phyloP scores from a whole-genome alignment of 2,888 invertebrate species.

The Polydesmus complanatus region DNA sequence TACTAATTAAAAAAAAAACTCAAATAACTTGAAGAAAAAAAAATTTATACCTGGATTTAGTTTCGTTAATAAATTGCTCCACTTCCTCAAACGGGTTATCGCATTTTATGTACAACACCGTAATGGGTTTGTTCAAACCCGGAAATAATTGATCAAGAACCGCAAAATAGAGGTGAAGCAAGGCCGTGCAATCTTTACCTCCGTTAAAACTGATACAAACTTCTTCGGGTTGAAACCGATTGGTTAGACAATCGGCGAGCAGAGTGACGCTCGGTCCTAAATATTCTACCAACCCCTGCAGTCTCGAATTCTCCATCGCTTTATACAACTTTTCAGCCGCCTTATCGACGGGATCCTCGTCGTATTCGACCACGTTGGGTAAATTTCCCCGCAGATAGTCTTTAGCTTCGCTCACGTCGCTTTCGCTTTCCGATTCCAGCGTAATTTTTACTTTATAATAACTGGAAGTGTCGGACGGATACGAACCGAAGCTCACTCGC shows the following conservation, averaged over 20 bases:
- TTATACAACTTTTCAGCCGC: conserved; percentile 22
- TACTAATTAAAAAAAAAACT: not conserved
- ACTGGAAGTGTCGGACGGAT: conserved; percentile 39
- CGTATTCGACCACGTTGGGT: conserved; percentile 36
- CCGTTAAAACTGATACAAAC: conserved; percentile 91
- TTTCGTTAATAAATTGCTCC: conserved; percentile 58
- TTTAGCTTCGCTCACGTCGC: conserved; percentile 31
- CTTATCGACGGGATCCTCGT: conserved; percentile 30
- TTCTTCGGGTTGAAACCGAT: conserved; percentile 49
- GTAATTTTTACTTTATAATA: conserved; percentile 41
- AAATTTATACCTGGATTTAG: not conserved
- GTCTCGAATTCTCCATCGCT: not conserved
- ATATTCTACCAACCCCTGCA: conserved; percentile 19
- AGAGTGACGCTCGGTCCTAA: conserved; percentile 29
- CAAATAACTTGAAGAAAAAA: conserved; percentile 1
- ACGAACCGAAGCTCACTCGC: conserved; percentile 43
- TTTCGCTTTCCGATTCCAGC: conserved; percentile 35
- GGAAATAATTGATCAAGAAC: conserved; percentile 31
- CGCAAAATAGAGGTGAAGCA: conserved; percentile 55
- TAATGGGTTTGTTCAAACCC: conserved; percentile 29
- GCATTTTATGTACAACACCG: conserved; percentile 66
- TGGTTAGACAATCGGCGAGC: conserved; percentile 29
- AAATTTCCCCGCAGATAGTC: conserved; percentile 29
- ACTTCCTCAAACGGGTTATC: conserved; percentile 67
- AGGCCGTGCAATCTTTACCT: conserved; percentile 93